Evolutionary conservation across 2,888 invertebrate species (phyloP), one percentile per base, ranked within the genome.

Genomic region (Linyphia triangularis): DNA sequence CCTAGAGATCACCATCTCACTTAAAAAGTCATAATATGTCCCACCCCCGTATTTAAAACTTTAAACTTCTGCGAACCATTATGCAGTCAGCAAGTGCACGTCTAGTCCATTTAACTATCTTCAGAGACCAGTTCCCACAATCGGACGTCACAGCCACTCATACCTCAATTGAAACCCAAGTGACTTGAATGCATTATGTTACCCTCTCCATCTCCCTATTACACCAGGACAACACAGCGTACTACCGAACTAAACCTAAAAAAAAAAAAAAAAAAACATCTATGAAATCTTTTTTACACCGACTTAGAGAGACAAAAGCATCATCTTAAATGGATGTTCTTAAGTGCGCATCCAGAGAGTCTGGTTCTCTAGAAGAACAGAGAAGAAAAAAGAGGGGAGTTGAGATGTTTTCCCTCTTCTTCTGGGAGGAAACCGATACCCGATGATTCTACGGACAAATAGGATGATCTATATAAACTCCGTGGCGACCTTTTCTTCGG

Each of bases 401-500:
- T 67, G 67, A 67, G 67, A 16, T 30, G 77, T 43, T 13, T 22
- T 28, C 24, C 59, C 33, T 33, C 81, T 19, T n/a, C 30, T 70
- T 24, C 30, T 16, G 22, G 16, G 30, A 61, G 33, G 72, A 82
- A 82, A 82, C 70, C 72, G 72, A 82, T 82, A 82, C 70, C 70
- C 82, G 72, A 82, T 82, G 82, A 82, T 63, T 82, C 43, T 37
- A 61, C 43, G 72, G 72, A 82, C 82, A 82, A 82, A 82, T 72
- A 72, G 82, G 82, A 82, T 82, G 82, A 82, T 82, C 72, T 82
- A 72, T 82, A 72, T 82, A 72, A 72, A 82, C 82, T 82, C 63
- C 16, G 37, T 6, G 22, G 30, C 37, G 61, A 70, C 81, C 70
- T 70, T 70, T 63, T 82, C 77, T 33, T 67, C 33, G 63, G 63